These are phyloP conservation scores for Scaeva pyrastri DNA, from an alignment of 2,888 invertebrate species.

Conservation along the genomic window DNA sequence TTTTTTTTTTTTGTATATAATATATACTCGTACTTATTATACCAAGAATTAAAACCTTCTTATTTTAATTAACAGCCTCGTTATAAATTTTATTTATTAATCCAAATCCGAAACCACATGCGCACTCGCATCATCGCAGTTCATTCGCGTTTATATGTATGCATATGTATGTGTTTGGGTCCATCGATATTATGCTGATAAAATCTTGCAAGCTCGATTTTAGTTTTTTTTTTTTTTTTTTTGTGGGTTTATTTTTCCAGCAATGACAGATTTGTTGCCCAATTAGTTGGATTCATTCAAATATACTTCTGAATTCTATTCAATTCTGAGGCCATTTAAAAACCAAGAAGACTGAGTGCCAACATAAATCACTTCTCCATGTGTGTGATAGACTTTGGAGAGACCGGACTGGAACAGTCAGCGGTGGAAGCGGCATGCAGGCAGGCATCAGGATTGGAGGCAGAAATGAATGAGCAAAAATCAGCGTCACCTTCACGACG, in stretches of 20 bases:
- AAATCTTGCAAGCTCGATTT: constrained; percentile 34
- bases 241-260: constrained; percentile 79
- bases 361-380: constrained; percentile 69
- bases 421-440: neutral
- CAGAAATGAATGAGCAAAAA: constrained; percentile 67
- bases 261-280: constrained; percentile 83
- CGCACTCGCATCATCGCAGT: constrained; percentile 54
- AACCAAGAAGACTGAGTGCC: constrained; percentile 48
- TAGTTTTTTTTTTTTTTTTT: no score
- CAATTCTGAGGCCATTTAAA: constrained; percentile 61
- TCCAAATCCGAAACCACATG: constrained; percentile 72
- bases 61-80: constrained; percentile 76
- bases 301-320: constrained; percentile 74
- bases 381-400: constrained; percentile 57
- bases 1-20: neutral
- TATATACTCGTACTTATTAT: constrained; percentile 35
- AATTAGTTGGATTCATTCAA: constrained; percentile 77
- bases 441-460: constrained; percentile 20
- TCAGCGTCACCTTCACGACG: constrained; percentile 58
- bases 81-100: constrained; percentile 76
- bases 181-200: constrained; percentile 46
- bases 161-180: constrained; percentile 2
- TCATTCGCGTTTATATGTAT: constrained; percentile 41
- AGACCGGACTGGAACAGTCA: no score
- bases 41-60: constrained; percentile 70